Base-by-base conservation (phyloP, 2,797 vertebrate species). In the Muscicapa comitata region DNA sequence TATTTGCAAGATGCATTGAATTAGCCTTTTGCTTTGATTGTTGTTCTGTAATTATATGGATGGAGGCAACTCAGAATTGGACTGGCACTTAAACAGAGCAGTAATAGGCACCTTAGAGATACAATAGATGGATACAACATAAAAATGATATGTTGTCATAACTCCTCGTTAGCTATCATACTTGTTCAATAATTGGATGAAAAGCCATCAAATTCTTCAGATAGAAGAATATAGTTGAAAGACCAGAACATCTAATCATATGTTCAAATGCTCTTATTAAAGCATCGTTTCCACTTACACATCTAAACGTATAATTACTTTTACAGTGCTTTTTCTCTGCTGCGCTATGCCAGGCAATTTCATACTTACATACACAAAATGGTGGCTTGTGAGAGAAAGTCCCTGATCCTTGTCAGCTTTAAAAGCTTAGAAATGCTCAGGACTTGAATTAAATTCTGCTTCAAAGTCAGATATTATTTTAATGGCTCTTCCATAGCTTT, bases 221-320 rank as follows among this genome's bases (percentile, higher is more conserved):
- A 91, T 2, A 90, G 90, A 84, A 48, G 86, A 78, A 94, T 75
- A 37, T 57, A 51, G 88, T 82, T 86, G 87, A 92, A 94, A 94
- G 57, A 73, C 43, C 68, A 76, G 86, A 84, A 65, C 85, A 63
- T 73, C 81, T 95, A 96, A 93, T 95, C 76, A 86, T 88, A 72
- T 15, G 73, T 91, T 97, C 84, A 80, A 80, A 91, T 93, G 67
- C 82, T 95, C 86, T 91, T 95, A 72, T 90, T 96, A 86, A 95
- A 90, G 78, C 74, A 79, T 93, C 40, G 1, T 81, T 96, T 92
- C 68, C 77, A 91, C 96, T 94, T 93, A 48, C 83, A 91, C 86
- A 72, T 84, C 68, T 86, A 78, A 96, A 92, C 23, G 4, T 95
- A 43, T 96, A 95, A 95, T 97, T 94, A 90, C 76, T 90, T 86